These are phyloP conservation scores for Oscheius sp. DNA, from an alignment of 2,888 invertebrate species.

Conservation along the genomic window DNA sequence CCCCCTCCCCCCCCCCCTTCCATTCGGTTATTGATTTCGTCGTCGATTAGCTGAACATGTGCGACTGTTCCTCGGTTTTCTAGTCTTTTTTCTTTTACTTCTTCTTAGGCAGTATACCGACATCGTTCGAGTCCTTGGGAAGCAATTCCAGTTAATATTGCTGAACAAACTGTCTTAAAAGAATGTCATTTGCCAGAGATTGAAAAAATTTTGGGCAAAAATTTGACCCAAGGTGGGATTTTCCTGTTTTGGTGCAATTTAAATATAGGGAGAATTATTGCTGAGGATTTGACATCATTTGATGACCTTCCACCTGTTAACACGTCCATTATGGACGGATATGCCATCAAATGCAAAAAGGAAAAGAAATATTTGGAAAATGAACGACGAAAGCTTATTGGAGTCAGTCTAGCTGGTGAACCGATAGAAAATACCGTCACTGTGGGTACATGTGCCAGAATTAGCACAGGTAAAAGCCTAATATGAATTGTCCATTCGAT, in stretches of 20 bases:
- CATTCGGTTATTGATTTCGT: neutral
- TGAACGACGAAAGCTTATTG: slow-evolving; percentile 45
- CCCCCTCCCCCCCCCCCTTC: neutral
- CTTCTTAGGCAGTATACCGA: neutral
- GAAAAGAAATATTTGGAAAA: slow-evolving; percentile 22
- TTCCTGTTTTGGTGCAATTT: neutral
- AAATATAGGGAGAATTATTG: slow-evolving; percentile 27
- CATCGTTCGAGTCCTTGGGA: slow-evolving; percentile 8
- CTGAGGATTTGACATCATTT: slow-evolving; percentile 22
- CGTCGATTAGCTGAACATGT: neutral
- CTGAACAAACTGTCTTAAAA: neutral
- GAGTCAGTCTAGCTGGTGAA: slow-evolving; percentile 51
- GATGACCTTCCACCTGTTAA: slow-evolving; percentile 45
- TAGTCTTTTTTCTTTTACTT: neutral
- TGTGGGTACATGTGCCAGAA: slow-evolving; percentile 76
- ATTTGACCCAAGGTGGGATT: neutral
- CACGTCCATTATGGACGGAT: slow-evolving; percentile 65
- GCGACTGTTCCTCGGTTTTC: neutral
- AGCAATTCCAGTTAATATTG: slow-evolving; percentile 7
- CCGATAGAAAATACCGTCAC: slow-evolving; percentile 23
- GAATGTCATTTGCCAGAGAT: slow-evolving; percentile 2
- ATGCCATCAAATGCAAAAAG: slow-evolving; percentile 59
- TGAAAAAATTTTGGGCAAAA: neutral
- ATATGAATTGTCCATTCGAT: too few relatives aligned
- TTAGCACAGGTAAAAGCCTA: slow-evolving; percentile 86